Evolutionary conservation across 2,113 vertebrate genomes (phyloP).

Genomic region (Prochilodus magdalenae): DNA sequence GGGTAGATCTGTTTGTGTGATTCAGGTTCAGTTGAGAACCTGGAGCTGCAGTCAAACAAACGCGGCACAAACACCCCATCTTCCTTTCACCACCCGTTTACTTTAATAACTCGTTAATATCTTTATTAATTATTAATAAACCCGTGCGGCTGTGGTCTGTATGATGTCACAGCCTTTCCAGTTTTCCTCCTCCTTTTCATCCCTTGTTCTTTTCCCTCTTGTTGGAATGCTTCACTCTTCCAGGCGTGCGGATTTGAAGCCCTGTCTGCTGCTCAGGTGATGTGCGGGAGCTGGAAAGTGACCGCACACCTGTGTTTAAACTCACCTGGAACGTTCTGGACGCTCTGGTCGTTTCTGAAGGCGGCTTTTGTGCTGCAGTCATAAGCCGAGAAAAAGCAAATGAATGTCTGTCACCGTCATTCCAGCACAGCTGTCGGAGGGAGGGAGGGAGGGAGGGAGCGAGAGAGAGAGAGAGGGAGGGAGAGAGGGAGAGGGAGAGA

Average conservation of each 20-base stretch:
- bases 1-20: no score
- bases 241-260: neutral
- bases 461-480: neutral
- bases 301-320: slow-evolving; percentile 34
- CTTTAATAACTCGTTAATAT: no score
- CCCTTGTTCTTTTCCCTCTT: no score
- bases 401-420: slow-evolving; percentile 54
- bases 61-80: no score
- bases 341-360: slow-evolving; percentile 1
- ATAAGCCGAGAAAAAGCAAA: slow-evolving; percentile 48
- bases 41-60: no score
- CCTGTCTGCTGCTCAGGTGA: neutral
- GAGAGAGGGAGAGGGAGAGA: neutral
- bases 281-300: neutral
- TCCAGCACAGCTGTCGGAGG: slow-evolving; percentile 34
- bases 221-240: no score
- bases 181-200: no score
- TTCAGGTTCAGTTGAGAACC: no score
- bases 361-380: slow-evolving; percentile 46
- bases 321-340: neutral
- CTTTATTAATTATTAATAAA: no score
- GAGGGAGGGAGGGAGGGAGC: neutral
- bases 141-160: no score
- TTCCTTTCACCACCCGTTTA: no score
- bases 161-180: no score